phyloP scores from a whole-genome alignment of 2,797 vertebrate genomes.

The Sus cebifrons region DNA sequence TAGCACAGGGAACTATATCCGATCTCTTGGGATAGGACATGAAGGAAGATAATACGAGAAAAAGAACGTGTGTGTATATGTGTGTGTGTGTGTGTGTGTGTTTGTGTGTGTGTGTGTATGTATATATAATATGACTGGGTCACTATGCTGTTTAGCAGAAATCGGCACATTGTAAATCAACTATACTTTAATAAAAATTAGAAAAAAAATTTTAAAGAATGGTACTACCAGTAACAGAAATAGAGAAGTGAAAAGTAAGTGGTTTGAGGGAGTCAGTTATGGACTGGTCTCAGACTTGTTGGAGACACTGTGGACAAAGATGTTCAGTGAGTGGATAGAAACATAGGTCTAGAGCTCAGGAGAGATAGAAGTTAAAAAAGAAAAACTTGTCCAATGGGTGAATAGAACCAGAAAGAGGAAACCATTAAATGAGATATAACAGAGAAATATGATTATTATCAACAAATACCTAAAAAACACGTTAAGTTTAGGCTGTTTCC shows the following conservation, averaged over 20 bases:
- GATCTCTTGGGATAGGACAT: too few relatives aligned
- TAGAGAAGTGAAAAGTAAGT: not conserved
- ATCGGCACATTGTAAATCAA: too few relatives aligned
- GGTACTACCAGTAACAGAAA: not conserved
- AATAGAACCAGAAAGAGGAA: not conserved
- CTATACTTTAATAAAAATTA: too few relatives aligned
- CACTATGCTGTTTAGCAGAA: too few relatives aligned
- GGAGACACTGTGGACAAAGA: not conserved
- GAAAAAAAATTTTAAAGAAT: not conserved
- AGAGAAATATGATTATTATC: slow-evolving; percentile 2
- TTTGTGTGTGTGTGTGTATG: too few relatives aligned
- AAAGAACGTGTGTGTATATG: too few relatives aligned
- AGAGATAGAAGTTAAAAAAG: not conserved
- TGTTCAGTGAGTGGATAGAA: not conserved
- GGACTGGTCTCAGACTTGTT: not conserved
- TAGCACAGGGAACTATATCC: too few relatives aligned
- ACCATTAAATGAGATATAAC: not conserved
- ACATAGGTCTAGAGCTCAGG: not conserved
- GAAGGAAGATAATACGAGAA: too few relatives aligned
- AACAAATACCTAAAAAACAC: not conserved
- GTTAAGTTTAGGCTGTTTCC: not conserved
- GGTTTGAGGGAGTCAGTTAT: not conserved
- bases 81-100: too few relatives aligned
- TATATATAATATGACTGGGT: too few relatives aligned
- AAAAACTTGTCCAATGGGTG: not conserved